Evolutionary conservation across 2,113 vertebrate genomes (phyloP), one percentile per base, ranked within the genome.

Genomic region (Platanista minor): DNA sequence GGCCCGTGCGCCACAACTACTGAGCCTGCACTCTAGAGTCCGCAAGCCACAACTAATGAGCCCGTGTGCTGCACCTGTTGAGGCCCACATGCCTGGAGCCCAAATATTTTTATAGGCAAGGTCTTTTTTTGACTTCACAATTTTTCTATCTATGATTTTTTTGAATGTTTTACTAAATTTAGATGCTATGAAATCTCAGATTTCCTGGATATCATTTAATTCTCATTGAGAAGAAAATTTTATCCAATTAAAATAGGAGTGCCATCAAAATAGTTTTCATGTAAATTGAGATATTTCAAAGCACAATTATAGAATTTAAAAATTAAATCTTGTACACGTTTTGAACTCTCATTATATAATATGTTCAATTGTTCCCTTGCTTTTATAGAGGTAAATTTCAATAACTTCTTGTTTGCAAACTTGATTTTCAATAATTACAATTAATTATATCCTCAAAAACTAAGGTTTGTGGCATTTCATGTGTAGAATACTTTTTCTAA

Each of bases 141-240:
- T 92, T 96, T 82, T 77, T 66, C 41, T 87, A 81, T 59, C 46
- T 86, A 81, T 84, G 8, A 59, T 72, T 46, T 80, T 74, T 74
- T 59, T 61, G 20, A 88, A 92, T 80, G 31, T 74, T n/a, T 87
- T 33, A 18, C 43, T 52, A 97, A 74, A 59, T 87, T 61, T 62
- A 93, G 46, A 88, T 94, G 49, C 41, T 90, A 77, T 1, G 66
- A 49, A 95, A 93, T 92, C n/a, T 61, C 91, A 80, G 21, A 62
- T 15, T 17, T 86, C 88, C 71, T 96, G 84, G 74, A 36, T 54
- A 31, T 87, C 4, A 46, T 66, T 90, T 92, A 69, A 92, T 90
- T 95, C n/a, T 72, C 11, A 7, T 18, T 7, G 23, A 87, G 43
- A 39, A 69, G 31, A 95, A 94, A 25, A 81, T 21, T 54, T 36